Evolutionary conservation across 2,888 invertebrate species (phyloP).

Genomic region (Calameuta filiformis): DNA sequence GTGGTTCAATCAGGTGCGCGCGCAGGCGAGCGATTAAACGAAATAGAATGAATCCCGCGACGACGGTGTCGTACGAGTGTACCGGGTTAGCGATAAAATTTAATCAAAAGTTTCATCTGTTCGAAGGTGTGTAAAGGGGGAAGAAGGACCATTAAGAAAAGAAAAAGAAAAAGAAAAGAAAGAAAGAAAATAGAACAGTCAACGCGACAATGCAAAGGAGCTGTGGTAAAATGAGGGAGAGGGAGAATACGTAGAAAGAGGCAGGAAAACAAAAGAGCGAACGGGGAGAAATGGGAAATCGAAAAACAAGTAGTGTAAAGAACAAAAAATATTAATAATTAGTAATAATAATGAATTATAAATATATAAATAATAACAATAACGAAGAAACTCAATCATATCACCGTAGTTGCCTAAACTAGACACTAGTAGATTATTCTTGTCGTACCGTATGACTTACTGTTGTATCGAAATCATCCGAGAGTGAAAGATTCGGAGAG

Average conservation of each 20-base stretch:
- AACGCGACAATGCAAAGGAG: no score
- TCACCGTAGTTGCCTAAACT: constrained; percentile 58
- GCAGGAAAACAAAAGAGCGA: background rate
- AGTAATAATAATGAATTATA: no score
- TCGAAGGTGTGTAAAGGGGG: no score
- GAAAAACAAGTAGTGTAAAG: background rate
- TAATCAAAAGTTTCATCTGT: background rate
- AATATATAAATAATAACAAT: background rate
- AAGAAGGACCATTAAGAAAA: background rate
- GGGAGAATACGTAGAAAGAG: no score
- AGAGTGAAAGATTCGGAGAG: background rate
- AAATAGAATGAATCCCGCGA: background rate
- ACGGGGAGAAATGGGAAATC: background rate
- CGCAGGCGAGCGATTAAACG: background rate
- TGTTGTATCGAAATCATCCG: background rate
- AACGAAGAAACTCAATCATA: constrained; percentile 49
- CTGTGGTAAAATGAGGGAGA: background rate
- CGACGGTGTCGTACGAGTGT: background rate
- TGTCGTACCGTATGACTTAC: background rate
- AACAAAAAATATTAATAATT: background rate
- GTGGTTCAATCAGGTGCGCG: background rate
- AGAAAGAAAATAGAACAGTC: no score
- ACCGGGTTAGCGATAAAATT: background rate
- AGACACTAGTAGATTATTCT: background rate
- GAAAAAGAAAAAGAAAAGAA: no score